These are phyloP conservation scores for Drosophila dunni DNA, from an alignment of 1,140 invertebrate genomes.

Conservation along the genomic window DNA sequence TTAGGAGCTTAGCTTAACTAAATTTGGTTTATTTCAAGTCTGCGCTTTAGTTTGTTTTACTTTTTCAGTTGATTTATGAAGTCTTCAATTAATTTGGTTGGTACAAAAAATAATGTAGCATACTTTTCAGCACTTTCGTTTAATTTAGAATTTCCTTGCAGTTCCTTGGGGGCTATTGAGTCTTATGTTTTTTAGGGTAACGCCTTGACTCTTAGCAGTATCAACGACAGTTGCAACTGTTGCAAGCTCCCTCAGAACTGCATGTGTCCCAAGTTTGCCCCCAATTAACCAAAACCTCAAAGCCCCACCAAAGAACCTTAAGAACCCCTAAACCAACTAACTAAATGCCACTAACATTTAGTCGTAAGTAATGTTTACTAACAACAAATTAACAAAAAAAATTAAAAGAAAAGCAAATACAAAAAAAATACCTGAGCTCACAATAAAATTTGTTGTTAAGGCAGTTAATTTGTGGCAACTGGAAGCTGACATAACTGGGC, in stretches of 20 bases:
- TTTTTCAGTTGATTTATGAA: too few relatives aligned
- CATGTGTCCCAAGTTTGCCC: conserved; percentile 4
- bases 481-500: conserved; percentile 12
- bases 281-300: not conserved
- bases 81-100: not conserved
- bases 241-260: not conserved
- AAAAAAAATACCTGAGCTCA: conserved; percentile 37
- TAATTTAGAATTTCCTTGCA: not conserved
- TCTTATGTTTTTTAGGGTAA: not conserved
- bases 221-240: not conserved
- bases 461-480: conserved; percentile 33
- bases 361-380: conserved; percentile 42
- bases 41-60: too few relatives aligned
- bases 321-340: not conserved
- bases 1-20: too few relatives aligned
- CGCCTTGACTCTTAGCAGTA: not conserved
- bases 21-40: too few relatives aligned
- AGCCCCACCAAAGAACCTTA: not conserved
- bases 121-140: not conserved
- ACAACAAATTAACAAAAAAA: conserved; percentile 31
- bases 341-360: conserved; percentile 18
- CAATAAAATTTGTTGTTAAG: conserved; percentile 49
- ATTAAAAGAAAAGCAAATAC: conserved; percentile 18
- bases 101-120: not conserved
- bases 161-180: not conserved